These are phyloP conservation scores for Pentalonia nigronervosa DNA, from an alignment of 1,140 invertebrate species.

Conservation along the genomic window DNA sequence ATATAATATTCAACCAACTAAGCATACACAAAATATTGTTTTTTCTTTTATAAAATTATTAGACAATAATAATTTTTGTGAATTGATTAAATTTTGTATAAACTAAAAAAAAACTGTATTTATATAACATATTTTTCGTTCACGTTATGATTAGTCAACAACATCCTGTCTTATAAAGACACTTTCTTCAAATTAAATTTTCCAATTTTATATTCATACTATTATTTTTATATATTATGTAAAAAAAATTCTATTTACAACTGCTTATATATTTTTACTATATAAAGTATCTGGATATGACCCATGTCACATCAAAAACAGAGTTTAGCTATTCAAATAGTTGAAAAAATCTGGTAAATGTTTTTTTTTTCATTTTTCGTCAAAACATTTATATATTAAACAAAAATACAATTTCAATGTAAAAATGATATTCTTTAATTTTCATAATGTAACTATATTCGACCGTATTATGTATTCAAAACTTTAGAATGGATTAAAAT, in stretches of 20 bases:
- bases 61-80: too few relatives aligned
- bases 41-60: too few relatives aligned
- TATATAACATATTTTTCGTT: too few relatives aligned
- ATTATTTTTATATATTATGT: background rate
- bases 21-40: too few relatives aligned
- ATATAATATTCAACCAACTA: too few relatives aligned
- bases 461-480: background rate
- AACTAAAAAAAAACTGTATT: too few relatives aligned
- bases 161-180: too few relatives aligned
- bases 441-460: background rate
- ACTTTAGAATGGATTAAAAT: background rate
- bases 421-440: background rate
- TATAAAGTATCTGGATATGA: background rate
- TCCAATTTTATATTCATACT: too few relatives aligned
- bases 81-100: too few relatives aligned
- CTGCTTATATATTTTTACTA: background rate
- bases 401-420: background rate
- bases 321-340: background rate
- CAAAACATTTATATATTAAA: background rate
- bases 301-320: background rate
- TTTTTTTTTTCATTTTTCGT: background rate
- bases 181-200: too few relatives aligned
- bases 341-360: background rate
- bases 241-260: background rate
- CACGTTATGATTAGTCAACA: too few relatives aligned